Conservation (phyloP, 1,140 invertebrate genomes). For the Phocides pigmalion region DNA sequence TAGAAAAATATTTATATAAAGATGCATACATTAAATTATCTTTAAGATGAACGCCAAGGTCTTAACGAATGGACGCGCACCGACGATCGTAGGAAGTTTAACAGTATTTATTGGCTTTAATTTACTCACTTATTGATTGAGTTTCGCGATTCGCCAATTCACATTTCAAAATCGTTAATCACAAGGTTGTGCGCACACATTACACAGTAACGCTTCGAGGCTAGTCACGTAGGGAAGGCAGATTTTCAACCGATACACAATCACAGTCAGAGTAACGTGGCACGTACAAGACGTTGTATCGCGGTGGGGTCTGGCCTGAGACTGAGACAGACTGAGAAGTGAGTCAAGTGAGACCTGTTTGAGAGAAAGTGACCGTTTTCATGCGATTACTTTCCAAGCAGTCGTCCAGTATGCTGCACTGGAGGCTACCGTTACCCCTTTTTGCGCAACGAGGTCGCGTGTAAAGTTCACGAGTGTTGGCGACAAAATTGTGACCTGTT, state of each 20-base stretch:
- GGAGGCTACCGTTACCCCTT: constrained; percentile 68
- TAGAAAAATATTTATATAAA: background rate
- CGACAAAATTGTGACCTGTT: constrained; percentile 49
- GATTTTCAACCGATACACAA: constrained; percentile 25
- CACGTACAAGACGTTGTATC: constrained; percentile 22
- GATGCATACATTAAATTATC: constrained; percentile 15
- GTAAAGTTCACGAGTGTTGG: constrained; percentile 55
- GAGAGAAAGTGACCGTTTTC: constrained; percentile 76
- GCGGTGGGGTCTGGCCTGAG: constrained; percentile 52
- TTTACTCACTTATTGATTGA: constrained; percentile 28
- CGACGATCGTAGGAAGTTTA: constrained; percentile 27
- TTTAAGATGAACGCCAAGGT: constrained; percentile 24
- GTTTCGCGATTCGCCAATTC: constrained; percentile 24
- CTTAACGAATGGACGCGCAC: constrained; percentile 15
- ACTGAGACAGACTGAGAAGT: constrained; percentile 64
- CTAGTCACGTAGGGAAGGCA: constrained; percentile 32
- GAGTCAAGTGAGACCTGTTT: constrained; percentile 40
- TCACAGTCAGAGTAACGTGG: constrained; percentile 20
- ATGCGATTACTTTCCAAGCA: constrained; percentile 74
- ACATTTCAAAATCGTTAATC: constrained; percentile 48
- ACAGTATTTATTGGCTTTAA: constrained; percentile 14
- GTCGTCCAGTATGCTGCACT: constrained; percentile 44
- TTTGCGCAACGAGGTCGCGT: constrained; percentile 64
- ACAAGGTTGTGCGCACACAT: constrained; percentile 43
- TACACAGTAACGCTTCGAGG: constrained; percentile 35